These are phyloP conservation scores for Brotula barbata DNA, from an alignment of 2,797 vertebrate genomes.

Conservation along the genomic window DNA sequence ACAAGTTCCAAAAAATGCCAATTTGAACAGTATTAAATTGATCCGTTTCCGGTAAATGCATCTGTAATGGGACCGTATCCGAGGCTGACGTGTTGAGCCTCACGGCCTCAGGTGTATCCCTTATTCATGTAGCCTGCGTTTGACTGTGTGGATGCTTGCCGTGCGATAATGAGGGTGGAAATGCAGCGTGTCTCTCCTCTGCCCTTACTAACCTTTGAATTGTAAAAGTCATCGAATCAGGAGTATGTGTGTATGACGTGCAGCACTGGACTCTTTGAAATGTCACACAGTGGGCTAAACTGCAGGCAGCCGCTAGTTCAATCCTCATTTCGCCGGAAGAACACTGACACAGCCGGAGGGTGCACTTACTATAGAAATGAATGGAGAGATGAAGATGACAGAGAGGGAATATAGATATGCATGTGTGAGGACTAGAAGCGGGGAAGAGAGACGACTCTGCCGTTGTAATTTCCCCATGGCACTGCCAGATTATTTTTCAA, in stretches of 20 bases:
- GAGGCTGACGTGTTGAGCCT: too few species aligned
- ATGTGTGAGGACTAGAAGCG: neutral
- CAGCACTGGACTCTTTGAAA: conserved; percentile 29
- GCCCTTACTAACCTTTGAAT: conserved; percentile 17
- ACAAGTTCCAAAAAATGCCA: too few species aligned
- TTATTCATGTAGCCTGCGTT: neutral
- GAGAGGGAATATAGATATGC: conserved; percentile 2
- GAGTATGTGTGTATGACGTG: conserved; percentile 4
- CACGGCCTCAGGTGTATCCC: neutral
- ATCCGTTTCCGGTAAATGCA: too few species aligned
- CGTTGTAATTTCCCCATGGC: conserved; percentile 17
- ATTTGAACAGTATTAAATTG: too few species aligned
- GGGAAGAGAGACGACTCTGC: too few species aligned
- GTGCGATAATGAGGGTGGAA: conserved; percentile 32
- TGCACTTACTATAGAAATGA: conserved; percentile 23
- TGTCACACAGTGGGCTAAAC: conserved; percentile 5
- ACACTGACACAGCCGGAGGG: conserved; percentile 45
- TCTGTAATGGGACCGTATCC: too few species aligned
- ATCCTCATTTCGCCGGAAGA: conserved; percentile 34
- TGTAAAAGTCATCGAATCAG: neutral
- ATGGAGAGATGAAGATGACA: conserved; percentile 22
- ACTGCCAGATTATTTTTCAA: conserved; percentile 27
- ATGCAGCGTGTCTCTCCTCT: neutral
- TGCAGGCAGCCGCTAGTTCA: conserved; percentile 31
- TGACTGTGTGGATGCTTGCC: neutral